Percentiles rank a stretch among this genome's conserved stretches.
Conservation (phyloP, 2,888 invertebrate genomes). For the Lithophane socia region DNA sequence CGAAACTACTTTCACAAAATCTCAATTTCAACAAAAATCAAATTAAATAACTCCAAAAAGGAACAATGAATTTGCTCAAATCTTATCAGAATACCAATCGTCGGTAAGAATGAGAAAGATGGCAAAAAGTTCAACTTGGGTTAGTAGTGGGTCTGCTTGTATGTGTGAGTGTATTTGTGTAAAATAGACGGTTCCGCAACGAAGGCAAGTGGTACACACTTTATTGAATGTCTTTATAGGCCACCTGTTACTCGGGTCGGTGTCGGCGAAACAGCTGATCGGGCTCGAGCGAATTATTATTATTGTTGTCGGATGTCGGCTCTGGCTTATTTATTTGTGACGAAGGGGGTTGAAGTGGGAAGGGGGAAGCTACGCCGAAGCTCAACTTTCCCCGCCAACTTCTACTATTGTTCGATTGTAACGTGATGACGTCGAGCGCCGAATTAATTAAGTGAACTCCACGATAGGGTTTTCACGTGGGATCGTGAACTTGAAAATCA, state of each 20-base stretch:
- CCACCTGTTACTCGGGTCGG: constrained; percentile 90
- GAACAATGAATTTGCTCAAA: constrained; percentile 24
- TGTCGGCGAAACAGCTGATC: constrained; percentile 89
- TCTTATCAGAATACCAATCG: constrained; percentile 43
- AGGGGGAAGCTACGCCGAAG: constrained; percentile 73
- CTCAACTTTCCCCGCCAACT: constrained; percentile 81
- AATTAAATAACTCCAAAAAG: constrained; percentile 10
- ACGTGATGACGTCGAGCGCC: constrained; percentile 63
- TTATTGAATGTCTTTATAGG: constrained; percentile 91
- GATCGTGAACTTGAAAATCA: constrained; percentile 35
- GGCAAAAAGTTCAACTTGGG: constrained; percentile 68
- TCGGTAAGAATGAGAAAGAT: constrained; percentile 51
- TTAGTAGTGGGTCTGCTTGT: constrained; percentile 69
- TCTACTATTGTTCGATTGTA: constrained; percentile 77
- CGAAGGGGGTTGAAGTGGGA: constrained; percentile 78
- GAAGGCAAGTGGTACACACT: constrained; percentile 89
- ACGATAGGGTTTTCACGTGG: constrained; percentile 22
- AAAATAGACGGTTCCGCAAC: constrained; percentile 86
- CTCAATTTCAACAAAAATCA: constrained; percentile 12
- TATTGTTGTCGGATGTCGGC: constrained; percentile 87
- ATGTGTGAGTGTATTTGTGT: constrained; percentile 81
- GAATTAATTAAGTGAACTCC: constrained; percentile 64
- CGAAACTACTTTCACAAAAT: neutral
- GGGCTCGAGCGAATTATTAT: constrained; percentile 88
- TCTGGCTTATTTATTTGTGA: constrained; percentile 88